Conservation (phyloP, 2,797 vertebrate species). For the Pseudochaenichthys georgianus region DNA sequence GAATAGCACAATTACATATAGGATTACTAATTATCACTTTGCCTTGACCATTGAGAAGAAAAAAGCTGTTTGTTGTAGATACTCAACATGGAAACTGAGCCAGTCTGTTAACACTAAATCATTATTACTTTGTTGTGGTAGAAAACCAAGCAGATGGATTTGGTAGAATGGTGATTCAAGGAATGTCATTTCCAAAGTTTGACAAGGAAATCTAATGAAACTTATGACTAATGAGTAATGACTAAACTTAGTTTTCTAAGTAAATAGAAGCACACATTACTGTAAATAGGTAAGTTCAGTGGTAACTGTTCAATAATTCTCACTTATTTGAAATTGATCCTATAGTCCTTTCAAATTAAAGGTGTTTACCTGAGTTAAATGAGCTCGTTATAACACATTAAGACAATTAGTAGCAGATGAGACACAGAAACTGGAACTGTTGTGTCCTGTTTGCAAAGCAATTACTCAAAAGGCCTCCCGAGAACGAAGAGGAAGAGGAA, state of each 20-base stretch:
- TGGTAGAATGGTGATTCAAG: constrained; percentile 8
- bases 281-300: constrained; percentile 41
- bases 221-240: background rate
- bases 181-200: constrained; percentile 11
- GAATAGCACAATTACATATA: constrained; percentile 83
- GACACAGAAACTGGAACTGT: too few species aligned
- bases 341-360: background rate
- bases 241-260: constrained; percentile 26
- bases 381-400: background rate
- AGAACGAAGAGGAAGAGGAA: constrained; percentile 7
- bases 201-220: background rate
- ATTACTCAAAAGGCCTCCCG: background rate
- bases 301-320: constrained; percentile 9
- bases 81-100: constrained; percentile 72
- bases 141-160: constrained; percentile 24
- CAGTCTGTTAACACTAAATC: constrained; percentile 47
- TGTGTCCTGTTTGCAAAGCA: constrained; percentile 4
- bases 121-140: constrained; percentile 45
- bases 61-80: constrained; percentile 77
- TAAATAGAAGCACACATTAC: constrained; percentile 57
- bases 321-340: background rate
- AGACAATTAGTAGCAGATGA: background rate
- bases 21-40: constrained; percentile 84
- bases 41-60: constrained; percentile 63
- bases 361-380: background rate